phyloP scores from a whole-genome alignment of 2,113 vertebrate species.

The Sisor rabdophorus region DNA sequence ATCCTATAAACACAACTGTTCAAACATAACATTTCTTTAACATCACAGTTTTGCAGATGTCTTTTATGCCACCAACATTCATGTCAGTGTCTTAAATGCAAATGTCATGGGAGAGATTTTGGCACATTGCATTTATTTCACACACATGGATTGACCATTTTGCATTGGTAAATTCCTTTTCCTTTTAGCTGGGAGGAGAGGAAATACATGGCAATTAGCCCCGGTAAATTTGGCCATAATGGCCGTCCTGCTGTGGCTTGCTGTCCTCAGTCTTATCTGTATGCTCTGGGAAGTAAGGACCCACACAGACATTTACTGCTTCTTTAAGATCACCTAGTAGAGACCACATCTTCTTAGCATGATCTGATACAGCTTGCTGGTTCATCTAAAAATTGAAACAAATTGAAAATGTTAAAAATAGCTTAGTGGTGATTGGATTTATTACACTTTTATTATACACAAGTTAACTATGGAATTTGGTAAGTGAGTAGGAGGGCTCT shows the following conservation, averaged over 20 bases:
- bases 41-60: neutral
- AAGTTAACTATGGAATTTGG: neutral
- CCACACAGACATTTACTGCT: conserved; percentile 68
- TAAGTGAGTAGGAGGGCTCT: no score
- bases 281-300: conserved; percentile 64
- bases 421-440: neutral
- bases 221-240: conserved; percentile 66
- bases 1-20: conserved; percentile 2
- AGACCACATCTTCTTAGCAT: conserved; percentile 68
- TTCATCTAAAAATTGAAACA: conserved; percentile 74
- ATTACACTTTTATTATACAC: neutral
- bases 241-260: conserved; percentile 44
- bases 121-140: neutral
- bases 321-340: conserved; percentile 73
- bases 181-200: neutral
- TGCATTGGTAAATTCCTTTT: neutral
- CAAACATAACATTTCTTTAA: neutral
- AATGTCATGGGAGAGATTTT: neutral
- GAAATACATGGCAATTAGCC: conserved; percentile 53
- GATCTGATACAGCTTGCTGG: conserved; percentile 72
- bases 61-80: neutral
- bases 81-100: neutral
- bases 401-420: conserved; percentile 22
- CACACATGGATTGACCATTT: neutral
- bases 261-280: conserved; percentile 54